Evolutionary conservation across 2,888 invertebrate species (phyloP).

Genomic region (Dicycla oo): DNA sequence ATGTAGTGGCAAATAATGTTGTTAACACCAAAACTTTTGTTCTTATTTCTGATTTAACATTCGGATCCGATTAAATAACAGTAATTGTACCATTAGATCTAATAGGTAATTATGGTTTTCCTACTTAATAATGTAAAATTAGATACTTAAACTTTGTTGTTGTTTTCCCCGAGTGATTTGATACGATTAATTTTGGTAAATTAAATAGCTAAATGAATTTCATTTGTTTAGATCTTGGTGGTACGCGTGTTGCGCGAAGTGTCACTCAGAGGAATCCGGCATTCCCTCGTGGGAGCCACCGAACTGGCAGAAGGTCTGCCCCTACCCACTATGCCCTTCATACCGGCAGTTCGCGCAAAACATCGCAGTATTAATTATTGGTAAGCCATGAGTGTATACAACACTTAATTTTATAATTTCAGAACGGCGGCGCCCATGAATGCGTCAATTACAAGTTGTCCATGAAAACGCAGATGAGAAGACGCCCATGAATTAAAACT

Average conservation of each 20-base stretch:
- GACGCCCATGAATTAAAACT: slow-evolving; percentile 34
- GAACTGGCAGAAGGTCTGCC: slow-evolving; percentile 95
- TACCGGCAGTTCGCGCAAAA: slow-evolving; percentile 95
- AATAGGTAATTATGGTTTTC: not conserved
- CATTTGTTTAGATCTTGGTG: slow-evolving; percentile 93
- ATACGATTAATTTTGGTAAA: slow-evolving; percentile 4
- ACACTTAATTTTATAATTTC: slow-evolving; percentile 8
- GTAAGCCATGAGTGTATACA: slow-evolving; percentile 75
- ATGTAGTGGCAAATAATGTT: slow-evolving; percentile 1
- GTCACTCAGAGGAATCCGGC: slow-evolving; percentile 93
- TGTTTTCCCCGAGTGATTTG: not conserved
- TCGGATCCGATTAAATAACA: not conserved
- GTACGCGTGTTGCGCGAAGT: slow-evolving; percentile 95
- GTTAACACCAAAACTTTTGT: slow-evolving; percentile 4
- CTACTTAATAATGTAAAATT: not conserved
- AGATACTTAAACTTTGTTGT: not conserved
- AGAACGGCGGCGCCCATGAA: slow-evolving; percentile 8
- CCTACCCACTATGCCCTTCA: slow-evolving; percentile 96
- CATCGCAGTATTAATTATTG: slow-evolving; percentile 93
- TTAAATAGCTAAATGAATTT: not conserved
- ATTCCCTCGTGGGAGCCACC: slow-evolving; percentile 95
- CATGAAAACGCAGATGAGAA: slow-evolving; percentile 35
- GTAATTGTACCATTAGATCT: not conserved
- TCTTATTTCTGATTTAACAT: not conserved
- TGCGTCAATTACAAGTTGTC: slow-evolving; percentile 35